Conservation (phyloP, 2,113 vertebrate species). For the Otus sunia region DNA sequence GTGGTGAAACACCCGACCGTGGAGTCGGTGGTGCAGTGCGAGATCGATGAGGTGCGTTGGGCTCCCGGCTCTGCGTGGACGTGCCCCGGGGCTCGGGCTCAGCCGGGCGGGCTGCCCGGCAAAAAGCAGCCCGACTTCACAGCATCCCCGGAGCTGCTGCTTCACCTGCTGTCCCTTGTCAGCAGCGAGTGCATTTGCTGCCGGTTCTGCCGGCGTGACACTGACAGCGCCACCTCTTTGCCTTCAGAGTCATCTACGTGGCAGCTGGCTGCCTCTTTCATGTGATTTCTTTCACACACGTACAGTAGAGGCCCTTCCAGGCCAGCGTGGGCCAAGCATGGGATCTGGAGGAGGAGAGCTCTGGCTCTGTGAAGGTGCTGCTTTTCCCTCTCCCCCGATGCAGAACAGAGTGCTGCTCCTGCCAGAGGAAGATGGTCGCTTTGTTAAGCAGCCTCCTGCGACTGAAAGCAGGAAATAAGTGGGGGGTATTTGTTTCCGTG, state of each 20-base stretch:
- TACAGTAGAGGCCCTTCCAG: neutral
- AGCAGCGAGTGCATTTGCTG: neutral
- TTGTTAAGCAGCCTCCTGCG: neutral
- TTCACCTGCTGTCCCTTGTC: conserved; percentile 21
- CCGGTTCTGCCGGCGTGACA: neutral
- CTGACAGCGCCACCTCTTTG: conserved; percentile 42
- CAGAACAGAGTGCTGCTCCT: neutral
- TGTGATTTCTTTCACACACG: neutral
- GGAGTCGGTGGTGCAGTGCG: conserved; percentile 92
- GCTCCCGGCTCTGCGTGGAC: neutral
- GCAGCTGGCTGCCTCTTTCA: conserved; percentile 34
- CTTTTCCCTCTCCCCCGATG: neutral
- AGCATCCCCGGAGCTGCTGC: neutral
- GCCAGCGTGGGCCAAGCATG: neutral
- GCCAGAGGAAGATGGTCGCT: neutral
- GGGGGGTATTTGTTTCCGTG: neutral
- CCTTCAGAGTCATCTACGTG: conserved; percentile 33
- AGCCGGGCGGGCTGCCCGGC: neutral
- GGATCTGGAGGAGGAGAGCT: neutral
- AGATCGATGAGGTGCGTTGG: conserved; percentile 91
- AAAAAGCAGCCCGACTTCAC: neutral
- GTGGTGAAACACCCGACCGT: conserved; percentile 92
- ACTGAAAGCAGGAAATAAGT: neutral
- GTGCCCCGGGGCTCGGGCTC: too few species aligned
- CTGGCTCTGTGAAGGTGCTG: neutral